phyloP scores from a whole-genome alignment of 2,888 invertebrate species.

The Merodon equestris region DNA sequence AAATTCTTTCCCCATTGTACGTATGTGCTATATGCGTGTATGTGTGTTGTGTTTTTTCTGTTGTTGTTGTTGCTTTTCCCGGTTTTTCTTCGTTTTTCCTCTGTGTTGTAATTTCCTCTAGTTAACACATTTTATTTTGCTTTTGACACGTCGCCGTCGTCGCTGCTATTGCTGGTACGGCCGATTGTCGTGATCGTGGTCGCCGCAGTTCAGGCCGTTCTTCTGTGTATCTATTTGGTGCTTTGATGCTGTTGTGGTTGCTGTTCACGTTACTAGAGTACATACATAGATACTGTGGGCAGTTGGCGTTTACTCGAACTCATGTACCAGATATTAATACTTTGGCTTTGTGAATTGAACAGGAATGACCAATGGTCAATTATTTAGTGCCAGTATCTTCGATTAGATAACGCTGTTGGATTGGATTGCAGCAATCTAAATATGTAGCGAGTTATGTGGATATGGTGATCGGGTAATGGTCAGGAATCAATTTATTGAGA shows the following conservation, averaged over 20 bases:
- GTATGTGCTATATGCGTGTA: neutral
- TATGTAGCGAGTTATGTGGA: constrained; percentile 6
- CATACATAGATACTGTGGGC: constrained; percentile 1
- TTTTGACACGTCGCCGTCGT: constrained; percentile 63
- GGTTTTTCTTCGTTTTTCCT: no score
- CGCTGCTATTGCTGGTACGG: neutral
- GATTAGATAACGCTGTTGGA: constrained; percentile 65
- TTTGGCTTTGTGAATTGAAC: constrained; percentile 60
- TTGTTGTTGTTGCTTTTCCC: no score
- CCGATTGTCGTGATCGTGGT: constrained; percentile 8
- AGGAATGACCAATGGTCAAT: constrained; percentile 64
- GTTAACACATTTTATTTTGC: constrained; percentile 67
- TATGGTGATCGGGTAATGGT: constrained; percentile 35
- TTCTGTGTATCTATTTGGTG: constrained; percentile 11
- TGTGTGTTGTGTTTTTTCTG: constrained; percentile 5
- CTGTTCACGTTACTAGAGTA: constrained; percentile 1
- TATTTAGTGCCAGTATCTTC: constrained; percentile 67
- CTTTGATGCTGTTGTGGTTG: constrained; percentile 8
- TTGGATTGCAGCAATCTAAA: constrained; percentile 59
- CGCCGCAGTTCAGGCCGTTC: constrained; percentile 4
- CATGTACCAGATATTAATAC: constrained; percentile 59
- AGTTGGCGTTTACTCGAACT: constrained; percentile 50
- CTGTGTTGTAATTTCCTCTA: constrained; percentile 57
- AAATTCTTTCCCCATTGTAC: constrained; percentile 51
- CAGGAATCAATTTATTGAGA: constrained; percentile 63